Percentiles rank a stretch among this genome's conserved stretches.
Evolutionary conservation across 1,140 invertebrate genomes (phyloP).

Genomic region (Heterodera schachtii): DNA sequence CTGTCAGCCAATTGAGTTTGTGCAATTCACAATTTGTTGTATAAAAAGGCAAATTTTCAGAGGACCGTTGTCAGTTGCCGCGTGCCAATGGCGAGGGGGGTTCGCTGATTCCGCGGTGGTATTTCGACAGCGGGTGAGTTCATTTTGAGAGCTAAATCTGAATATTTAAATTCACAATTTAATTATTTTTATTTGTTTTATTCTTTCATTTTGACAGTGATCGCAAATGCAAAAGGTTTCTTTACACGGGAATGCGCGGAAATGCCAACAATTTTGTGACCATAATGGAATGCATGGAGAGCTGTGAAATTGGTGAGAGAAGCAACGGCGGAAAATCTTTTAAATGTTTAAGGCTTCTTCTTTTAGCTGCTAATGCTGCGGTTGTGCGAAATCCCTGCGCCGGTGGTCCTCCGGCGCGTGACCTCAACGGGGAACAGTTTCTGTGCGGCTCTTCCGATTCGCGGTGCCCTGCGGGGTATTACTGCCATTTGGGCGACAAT

Average conservation of each 20-base stretch:
- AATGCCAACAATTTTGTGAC: conserved; percentile 65
- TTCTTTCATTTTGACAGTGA: neutral
- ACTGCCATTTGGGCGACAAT: conserved; percentile 59
- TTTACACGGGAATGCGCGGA: conserved; percentile 63
- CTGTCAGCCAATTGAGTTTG: conserved; percentile 37
- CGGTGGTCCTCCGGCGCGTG: conserved; percentile 43
- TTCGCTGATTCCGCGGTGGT: conserved; percentile 62
- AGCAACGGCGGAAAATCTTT: no score
- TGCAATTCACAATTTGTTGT: neutral
- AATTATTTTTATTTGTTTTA: conserved; percentile 3
- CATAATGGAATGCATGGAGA: conserved; percentile 37
- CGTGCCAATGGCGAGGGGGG: conserved; percentile 57
- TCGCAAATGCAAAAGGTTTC: conserved; percentile 61
- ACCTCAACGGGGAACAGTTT: conserved; percentile 41
- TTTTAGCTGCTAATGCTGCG: conserved; percentile 22
- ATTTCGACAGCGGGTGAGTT: conserved; percentile 50
- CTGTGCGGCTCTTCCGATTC: conserved; percentile 37
- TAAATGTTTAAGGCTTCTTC: neutral
- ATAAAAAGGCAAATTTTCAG: conserved; percentile 20
- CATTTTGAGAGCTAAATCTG: neutral
- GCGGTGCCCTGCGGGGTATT: conserved; percentile 57
- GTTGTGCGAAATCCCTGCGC: conserved; percentile 39
- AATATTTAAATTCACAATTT: neutral
- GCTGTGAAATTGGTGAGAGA: conserved; percentile 30
- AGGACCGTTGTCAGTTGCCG: conserved; percentile 50